phyloP scores from a whole-genome alignment of 2,113 vertebrate genomes.

The Entelurus aequoreus region DNA sequence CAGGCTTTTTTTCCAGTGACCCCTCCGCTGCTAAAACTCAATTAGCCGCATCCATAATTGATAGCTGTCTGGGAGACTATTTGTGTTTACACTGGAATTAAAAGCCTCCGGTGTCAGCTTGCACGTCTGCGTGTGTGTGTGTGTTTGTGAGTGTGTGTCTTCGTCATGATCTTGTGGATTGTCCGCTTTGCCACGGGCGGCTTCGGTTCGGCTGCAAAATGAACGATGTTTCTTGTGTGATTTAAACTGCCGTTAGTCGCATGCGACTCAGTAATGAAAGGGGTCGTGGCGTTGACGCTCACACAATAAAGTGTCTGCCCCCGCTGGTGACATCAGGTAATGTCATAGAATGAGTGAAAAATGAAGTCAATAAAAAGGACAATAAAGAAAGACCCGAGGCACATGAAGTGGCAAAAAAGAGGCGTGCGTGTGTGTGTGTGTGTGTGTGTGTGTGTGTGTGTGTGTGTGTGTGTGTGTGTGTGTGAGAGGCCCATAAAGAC shows the following conservation, averaged over 20 bases:
- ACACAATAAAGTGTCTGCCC: conserved; percentile 7
- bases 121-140: conserved; percentile 47
- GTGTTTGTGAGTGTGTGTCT: conserved; percentile 19
- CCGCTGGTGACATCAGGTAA: conserved; percentile 2
- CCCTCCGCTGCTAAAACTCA: conserved; percentile 68
- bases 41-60: conserved; percentile 76
- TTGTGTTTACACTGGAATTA: conserved; percentile 80
- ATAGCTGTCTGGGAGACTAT: conserved; percentile 75
- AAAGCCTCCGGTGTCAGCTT: conserved; percentile 77
- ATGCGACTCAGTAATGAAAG: too few relatives aligned
- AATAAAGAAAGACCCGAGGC: conserved; percentile 25
- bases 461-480: conserved; percentile 8
- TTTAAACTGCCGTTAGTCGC: too few relatives aligned
- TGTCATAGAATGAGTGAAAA: conserved; percentile 37
- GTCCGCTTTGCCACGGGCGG: background rate
- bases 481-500: conserved; percentile 5
- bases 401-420: background rate
- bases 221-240: too few relatives aligned
- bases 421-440: background rate
- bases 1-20: conserved; percentile 38
- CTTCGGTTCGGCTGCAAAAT: too few relatives aligned
- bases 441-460: conserved; percentile 12
- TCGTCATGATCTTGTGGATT: background rate
- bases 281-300: background rate
- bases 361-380: conserved; percentile 40